These are phyloP conservation scores for Labeo calbasu DNA, from an alignment of 2,797 vertebrate species.

Conservation along the genomic window DNA sequence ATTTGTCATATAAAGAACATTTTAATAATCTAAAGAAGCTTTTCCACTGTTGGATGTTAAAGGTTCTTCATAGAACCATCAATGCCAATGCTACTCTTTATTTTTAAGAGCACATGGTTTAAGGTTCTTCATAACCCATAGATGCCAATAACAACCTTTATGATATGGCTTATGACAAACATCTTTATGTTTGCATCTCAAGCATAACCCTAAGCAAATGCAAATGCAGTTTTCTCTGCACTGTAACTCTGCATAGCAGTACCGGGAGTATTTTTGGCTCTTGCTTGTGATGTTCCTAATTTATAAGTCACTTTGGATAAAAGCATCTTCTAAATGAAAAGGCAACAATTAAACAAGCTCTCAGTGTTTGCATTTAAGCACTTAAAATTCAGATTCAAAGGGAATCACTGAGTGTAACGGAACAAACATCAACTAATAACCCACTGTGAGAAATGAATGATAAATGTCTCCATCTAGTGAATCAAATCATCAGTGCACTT, in stretches of 20 bases:
- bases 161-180: neutral
- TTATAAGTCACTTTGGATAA: neutral
- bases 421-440: neutral
- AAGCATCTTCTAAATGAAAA: constrained; percentile 19
- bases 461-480: constrained; percentile 67
- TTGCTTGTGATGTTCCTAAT: neutral
- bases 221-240: neutral
- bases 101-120: neutral
- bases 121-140: neutral
- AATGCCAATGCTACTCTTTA: neutral
- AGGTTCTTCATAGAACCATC: neutral
- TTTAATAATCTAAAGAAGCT: neutral
- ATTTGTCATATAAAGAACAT: neutral
- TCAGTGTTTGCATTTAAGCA: constrained; percentile 8
- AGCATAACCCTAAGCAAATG: neutral
- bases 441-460: constrained; percentile 7
- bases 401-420: neutral
- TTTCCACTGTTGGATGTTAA: neutral
- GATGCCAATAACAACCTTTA: neutral
- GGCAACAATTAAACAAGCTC: constrained; percentile 18
- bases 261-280: constrained; percentile 5
- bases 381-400: constrained; percentile 4
- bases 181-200: neutral
- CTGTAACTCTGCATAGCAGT: neutral
- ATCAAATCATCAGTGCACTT: neutral